Evolutionary conservation across 2,797 vertebrate species (phyloP).

Genomic region (Sitta carolinensis): DNA sequence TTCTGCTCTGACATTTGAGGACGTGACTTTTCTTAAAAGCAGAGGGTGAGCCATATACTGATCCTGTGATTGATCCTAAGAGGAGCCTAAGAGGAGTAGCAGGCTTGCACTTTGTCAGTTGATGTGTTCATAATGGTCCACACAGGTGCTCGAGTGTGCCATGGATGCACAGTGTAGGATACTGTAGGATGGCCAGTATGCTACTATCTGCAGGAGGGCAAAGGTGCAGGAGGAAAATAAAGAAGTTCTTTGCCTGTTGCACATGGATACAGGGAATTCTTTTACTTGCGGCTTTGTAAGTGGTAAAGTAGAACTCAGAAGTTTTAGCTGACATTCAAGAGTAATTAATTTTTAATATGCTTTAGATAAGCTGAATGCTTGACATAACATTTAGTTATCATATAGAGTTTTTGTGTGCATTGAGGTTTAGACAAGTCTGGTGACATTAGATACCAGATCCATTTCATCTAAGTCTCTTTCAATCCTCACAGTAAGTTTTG

Average conservation of each 20-base stretch:
- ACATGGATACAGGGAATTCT: neutral
- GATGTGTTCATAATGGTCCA: accelerated
- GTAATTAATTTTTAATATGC: neutral
- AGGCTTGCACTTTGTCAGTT: neutral
- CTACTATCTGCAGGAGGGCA: neutral
- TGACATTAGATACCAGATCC: neutral
- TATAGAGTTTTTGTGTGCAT: neutral
- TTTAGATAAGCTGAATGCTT: neutral
- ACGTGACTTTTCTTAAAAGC: neutral
- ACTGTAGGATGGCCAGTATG: neutral
- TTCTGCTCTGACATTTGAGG: neutral
- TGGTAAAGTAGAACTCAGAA: neutral
- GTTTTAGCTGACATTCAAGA: neutral
- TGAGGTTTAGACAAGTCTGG: neutral
- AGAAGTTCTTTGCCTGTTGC: neutral
- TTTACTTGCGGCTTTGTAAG: neutral
- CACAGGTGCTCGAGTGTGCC: neutral
- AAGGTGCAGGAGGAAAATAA: neutral
- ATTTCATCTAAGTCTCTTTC: neutral
- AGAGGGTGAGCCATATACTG: neutral
- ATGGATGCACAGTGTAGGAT: neutral
- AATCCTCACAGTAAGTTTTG: neutral
- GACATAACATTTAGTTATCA: neutral
- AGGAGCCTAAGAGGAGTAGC: neutral
- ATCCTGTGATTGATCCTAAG: neutral